phyloP scores from a whole-genome alignment of 2,888 invertebrate species.

The Monopis laevigella region DNA sequence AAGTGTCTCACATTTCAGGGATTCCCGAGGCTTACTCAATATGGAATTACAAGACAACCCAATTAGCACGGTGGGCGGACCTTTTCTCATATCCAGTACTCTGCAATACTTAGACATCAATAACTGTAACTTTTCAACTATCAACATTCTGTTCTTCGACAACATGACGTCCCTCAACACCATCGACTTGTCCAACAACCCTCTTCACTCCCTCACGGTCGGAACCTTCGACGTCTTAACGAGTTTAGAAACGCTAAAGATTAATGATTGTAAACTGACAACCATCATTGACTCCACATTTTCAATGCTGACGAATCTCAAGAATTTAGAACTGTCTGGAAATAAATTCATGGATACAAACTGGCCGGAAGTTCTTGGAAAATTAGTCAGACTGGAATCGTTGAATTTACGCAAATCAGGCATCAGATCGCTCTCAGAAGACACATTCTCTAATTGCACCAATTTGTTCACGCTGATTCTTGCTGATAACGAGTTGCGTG shows the following conservation, averaged over 20 bases:
- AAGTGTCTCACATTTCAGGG: conserved; percentile 56
- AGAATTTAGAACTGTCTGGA: conserved; percentile 70
- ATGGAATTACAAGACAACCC: conserved; percentile 77
- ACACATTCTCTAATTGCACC: conserved; percentile 71
- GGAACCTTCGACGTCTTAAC: conserved; percentile 70
- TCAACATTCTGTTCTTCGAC: conserved; percentile 72
- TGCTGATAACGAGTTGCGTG: conserved; percentile 71
- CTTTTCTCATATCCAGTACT: conserved; percentile 72
- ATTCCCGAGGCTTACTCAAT: conserved; percentile 73
- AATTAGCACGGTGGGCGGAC: conserved; percentile 67
- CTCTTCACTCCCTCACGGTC: conserved; percentile 63
- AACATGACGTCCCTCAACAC: conserved; percentile 72
- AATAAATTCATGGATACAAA: conserved; percentile 66
- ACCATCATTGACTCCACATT: conserved; percentile 67
- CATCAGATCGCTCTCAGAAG: conserved; percentile 69
- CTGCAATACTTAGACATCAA: conserved; percentile 75
- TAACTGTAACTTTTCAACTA: conserved; percentile 66
- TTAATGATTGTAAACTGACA: conserved; percentile 72
- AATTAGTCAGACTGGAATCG: conserved; percentile 69
- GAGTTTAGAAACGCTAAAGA: conserved; percentile 72
- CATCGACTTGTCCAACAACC: conserved; percentile 77
- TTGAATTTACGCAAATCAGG: conserved; percentile 70
- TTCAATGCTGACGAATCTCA: conserved; percentile 66
- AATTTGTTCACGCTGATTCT: conserved; percentile 71
- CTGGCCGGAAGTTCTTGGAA: conserved; percentile 71